These are phyloP conservation scores for Pseudachorutes palmiensis DNA, from an alignment of 1,140 invertebrate genomes.

Conservation along the genomic window DNA sequence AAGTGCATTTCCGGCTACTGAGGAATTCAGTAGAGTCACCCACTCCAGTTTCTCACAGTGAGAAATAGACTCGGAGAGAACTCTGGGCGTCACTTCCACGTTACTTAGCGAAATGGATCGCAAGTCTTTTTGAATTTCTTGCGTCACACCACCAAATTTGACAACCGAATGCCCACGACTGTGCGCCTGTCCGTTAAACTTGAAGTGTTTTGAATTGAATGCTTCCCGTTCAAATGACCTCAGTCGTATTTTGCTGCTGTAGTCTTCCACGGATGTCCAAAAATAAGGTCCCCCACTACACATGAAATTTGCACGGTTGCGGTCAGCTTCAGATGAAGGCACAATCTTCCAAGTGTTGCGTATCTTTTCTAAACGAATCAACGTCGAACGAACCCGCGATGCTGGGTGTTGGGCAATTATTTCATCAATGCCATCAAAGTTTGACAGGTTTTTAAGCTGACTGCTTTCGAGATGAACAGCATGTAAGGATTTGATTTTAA, in stretches of 20 bases:
- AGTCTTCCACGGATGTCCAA: not conserved
- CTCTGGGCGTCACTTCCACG: not conserved
- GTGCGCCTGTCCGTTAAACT: not conserved
- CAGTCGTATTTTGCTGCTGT: not conserved
- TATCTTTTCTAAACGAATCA: no score
- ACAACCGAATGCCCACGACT: not conserved
- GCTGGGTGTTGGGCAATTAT: no score
- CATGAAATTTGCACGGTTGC: not conserved
- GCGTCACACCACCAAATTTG: not conserved
- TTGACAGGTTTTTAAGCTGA: no score
- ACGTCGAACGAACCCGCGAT: no score
- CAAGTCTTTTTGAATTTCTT: constrained; percentile 1
- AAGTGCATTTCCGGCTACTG: not conserved
- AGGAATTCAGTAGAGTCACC: not conserved
- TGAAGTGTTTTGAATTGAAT: not conserved
- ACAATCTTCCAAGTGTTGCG: not conserved
- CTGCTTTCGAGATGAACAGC: not conserved
- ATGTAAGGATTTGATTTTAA: not conserved
- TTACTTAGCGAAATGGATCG: not conserved
- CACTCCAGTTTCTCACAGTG: not conserved
- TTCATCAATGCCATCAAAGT: no score
- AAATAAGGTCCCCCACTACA: not conserved
- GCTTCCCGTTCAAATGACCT: constrained; percentile 2
- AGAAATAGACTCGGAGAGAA: not conserved
- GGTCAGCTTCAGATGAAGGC: not conserved